phyloP scores from a whole-genome alignment of 1,140 invertebrate genomes.

The Dryas iulia region DNA sequence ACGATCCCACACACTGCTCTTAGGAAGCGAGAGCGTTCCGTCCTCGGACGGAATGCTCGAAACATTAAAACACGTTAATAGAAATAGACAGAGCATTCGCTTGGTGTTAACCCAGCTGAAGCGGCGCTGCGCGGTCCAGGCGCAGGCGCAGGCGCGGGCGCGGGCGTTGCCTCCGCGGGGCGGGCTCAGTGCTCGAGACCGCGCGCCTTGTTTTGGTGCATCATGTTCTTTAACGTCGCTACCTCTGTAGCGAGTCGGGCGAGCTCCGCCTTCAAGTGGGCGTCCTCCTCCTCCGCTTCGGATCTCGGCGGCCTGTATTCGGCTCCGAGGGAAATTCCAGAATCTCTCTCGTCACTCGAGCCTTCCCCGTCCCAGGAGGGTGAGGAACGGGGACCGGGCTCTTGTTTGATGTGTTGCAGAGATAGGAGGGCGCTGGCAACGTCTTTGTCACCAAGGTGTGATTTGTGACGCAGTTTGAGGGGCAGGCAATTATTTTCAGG shows the following conservation, averaged over 20 bases:
- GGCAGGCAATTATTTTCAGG: conserved; percentile 83
- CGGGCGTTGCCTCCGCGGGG: conserved; percentile 12
- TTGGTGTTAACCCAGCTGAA: conserved; percentile 16
- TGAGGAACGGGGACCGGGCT: conserved; percentile 86
- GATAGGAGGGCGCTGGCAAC: conserved; percentile 89
- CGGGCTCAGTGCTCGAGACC: conserved; percentile 67
- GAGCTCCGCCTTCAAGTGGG: conserved; percentile 91
- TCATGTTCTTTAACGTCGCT: conserved; percentile 90
- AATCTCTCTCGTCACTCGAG: conserved; percentile 92
- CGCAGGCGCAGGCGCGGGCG: conserved; percentile 28
- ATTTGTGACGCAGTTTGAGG: conserved; percentile 94
- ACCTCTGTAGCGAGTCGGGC: conserved; percentile 94
- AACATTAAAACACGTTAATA: conserved; percentile 10
- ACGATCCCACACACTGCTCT: not conserved
- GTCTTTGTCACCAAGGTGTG: conserved; percentile 93
- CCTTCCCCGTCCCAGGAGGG: conserved; percentile 92
- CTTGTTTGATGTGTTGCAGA: conserved; percentile 91
- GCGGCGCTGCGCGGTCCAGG: conserved; percentile 39
- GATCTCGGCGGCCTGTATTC: conserved; percentile 77
- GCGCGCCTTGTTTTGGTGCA: conserved; percentile 80
- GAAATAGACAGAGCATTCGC: conserved; percentile 8
- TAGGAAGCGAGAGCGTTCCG: not conserved
- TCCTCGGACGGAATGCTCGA: not conserved
- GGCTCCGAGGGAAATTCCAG: conserved; percentile 89
- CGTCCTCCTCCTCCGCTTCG: conserved; percentile 82